Evolutionary conservation across 2,888 invertebrate species (phyloP), one percentile per base, ranked within the genome.

Genomic region (Agrotis clavis): DNA sequence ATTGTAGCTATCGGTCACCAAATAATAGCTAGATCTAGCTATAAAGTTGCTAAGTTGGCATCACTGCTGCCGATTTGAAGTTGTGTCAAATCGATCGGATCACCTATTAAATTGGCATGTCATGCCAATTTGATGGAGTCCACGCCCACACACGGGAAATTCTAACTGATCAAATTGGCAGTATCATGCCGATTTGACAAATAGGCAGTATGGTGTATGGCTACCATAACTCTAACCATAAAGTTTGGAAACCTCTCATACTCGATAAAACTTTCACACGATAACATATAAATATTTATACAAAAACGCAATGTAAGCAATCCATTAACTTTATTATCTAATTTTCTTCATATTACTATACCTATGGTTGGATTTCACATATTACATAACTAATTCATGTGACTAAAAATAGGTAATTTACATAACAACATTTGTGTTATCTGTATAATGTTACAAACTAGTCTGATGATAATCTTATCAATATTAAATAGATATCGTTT

Each of bases 301-400:
- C 30, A 74, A 77, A 71, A 68, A 75, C 61, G 45, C 61, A 75
- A 68, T 68, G 51, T 68, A 75, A 75, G 57, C 62, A 74, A 68
- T 57, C 61, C 35, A 68, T 51, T 59, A 74, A 68, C 35, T 82
- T 74, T 60, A 74, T 74, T 54, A 67, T 45, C 67, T 54, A 53
- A 67, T 74, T 66, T 53, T 66, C 19, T 59, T 60, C 59, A 41
- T 54, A 64, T 53, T 60, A 25, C 67, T 62, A 61, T 48, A 19
- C 41, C 18, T 51, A 69, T 63, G 45, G 25, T 70, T 65, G 18
- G 60, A 54, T 74, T 74, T 74, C 74, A 60, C 73, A 54, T 60
- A 30, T 81, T 84, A 81, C 64, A 79, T 81, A 81, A 84, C 61
- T 59, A 4, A 57, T 67, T 80, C 77, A 59, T 61, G 61, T 77